Conservation (phyloP, 2,797 vertebrate genomes). For the Spizella passerina region DNA sequence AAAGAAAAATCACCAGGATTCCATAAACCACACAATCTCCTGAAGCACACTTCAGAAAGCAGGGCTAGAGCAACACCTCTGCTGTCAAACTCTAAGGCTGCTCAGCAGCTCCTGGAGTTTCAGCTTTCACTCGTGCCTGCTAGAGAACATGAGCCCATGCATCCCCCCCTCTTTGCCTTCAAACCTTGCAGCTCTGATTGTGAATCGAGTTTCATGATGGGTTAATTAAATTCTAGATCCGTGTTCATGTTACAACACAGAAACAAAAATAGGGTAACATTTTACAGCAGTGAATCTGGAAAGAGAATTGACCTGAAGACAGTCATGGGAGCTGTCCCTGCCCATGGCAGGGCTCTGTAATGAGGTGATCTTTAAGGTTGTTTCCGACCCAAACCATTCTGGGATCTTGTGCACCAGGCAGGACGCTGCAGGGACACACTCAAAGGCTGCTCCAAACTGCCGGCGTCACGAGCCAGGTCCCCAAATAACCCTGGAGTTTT, state of each 20-base stretch:
- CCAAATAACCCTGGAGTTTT: slow-evolving; percentile 20
- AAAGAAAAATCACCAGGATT: background rate
- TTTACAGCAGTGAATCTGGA: background rate
- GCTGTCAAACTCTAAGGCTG: background rate
- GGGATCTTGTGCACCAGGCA: background rate
- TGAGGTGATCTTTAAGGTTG: background rate
- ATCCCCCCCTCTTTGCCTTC: background rate
- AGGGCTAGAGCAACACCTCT: background rate
- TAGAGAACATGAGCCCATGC: background rate
- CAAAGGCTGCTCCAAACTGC: background rate
- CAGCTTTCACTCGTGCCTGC: background rate
- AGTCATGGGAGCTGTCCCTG: background rate
- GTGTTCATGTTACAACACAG: background rate
- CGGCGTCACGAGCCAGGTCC: background rate
- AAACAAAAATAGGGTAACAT: background rate
- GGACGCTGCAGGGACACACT: background rate
- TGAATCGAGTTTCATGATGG: background rate
- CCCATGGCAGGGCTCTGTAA: background rate
- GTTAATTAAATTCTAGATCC: background rate
- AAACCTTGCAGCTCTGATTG: background rate
- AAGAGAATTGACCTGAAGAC: background rate
- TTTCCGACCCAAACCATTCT: background rate
- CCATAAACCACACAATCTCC: background rate
- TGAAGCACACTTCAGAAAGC: background rate
- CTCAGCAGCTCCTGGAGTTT: background rate